Evolutionary conservation across 2,797 vertebrate species (phyloP).

Genomic region (Botia almorhae): DNA sequence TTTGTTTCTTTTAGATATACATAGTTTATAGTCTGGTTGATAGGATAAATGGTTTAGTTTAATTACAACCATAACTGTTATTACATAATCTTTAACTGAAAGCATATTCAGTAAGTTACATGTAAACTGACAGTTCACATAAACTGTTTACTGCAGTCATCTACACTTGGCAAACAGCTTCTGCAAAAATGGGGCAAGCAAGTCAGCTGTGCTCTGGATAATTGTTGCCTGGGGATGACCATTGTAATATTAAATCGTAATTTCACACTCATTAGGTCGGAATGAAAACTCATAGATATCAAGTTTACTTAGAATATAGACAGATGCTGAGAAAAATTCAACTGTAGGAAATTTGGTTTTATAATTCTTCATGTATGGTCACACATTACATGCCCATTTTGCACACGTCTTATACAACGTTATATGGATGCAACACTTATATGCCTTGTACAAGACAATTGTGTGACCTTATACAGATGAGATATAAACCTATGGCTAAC

Average conservation of each 20-base stretch:
- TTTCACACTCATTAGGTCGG: slow-evolving; percentile 78
- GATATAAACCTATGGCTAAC: neutral
- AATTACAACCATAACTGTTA: too few species aligned
- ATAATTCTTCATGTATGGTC: slow-evolving; percentile 13
- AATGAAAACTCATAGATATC: slow-evolving; percentile 70
- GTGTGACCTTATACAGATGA: neutral
- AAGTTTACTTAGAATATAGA: slow-evolving; percentile 55
- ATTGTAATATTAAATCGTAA: slow-evolving; percentile 77
- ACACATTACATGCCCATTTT: neutral
- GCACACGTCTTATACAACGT: neutral
- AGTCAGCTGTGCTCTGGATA: slow-evolving; percentile 83
- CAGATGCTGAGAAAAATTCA: slow-evolving; percentile 44
- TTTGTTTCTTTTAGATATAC: too few species aligned
- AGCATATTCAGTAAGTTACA: too few species aligned
- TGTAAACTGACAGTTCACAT: too few species aligned
- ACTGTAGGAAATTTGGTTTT: neutral
- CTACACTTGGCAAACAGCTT: slow-evolving; percentile 62
- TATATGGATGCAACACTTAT: neutral
- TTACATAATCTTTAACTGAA: too few species aligned
- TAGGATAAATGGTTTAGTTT: too few species aligned
- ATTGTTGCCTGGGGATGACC: slow-evolving; percentile 79
- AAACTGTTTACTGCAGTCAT: neutral
- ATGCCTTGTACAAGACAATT: neutral
- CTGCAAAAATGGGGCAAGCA: slow-evolving; percentile 67
- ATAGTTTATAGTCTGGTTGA: too few species aligned